Conservation (phyloP, 2,113 vertebrate species). For the Larimichthys crocea region DNA sequence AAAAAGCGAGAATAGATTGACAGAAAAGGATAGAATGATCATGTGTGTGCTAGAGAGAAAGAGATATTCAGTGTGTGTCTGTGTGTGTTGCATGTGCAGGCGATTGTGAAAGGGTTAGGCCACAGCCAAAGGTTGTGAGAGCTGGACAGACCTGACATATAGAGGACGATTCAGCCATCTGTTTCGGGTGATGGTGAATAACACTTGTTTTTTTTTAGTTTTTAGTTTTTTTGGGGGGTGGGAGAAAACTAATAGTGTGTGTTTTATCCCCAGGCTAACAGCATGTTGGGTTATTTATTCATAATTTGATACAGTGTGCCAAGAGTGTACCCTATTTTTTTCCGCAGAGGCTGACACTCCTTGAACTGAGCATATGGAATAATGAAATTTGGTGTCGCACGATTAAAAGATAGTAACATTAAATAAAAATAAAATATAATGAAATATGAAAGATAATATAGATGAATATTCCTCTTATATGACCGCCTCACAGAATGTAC, state of each 20-base stretch:
- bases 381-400: constrained; percentile 30
- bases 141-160: constrained; percentile 57
- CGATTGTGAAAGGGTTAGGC: constrained; percentile 27
- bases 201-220: constrained; percentile 16
- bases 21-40: constrained; percentile 20
- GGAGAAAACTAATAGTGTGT: constrained; percentile 63
- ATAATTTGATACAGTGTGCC: constrained; percentile 69
- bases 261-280: constrained; percentile 78
- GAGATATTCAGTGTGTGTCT: not conserved
- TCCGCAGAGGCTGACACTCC: constrained; percentile 52
- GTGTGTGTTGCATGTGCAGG: constrained; percentile 25
- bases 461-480: constrained; percentile 7
- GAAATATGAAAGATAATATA: constrained; percentile 1
- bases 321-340: constrained; percentile 68
- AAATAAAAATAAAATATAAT: constrained; percentile 27
- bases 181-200: constrained; percentile 46
- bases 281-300: constrained; percentile 81
- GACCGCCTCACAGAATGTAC: not conserved
- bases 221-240: constrained; percentile 14
- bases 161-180: constrained; percentile 73
- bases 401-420: constrained; percentile 24
- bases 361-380: constrained; percentile 66
- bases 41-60: not conserved
- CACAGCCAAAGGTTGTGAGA: constrained; percentile 54
- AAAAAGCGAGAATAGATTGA: constrained; percentile 20